Evolutionary conservation across 1,140 invertebrate species (phyloP), one percentile per base, ranked within the genome.

Genomic region (Metaphire vulgaris): DNA sequence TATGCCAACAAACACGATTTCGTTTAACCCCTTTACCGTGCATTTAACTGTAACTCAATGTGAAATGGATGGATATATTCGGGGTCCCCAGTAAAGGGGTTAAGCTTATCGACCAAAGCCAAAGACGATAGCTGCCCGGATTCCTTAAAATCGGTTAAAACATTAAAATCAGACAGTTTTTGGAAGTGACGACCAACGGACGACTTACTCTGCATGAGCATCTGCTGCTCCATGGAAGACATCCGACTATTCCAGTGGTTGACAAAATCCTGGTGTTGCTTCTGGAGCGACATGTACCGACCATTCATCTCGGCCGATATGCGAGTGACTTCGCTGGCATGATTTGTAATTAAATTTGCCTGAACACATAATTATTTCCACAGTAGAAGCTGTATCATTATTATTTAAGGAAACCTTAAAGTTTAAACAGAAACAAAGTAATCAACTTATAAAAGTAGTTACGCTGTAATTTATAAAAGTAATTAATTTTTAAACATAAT

Each of bases 211-310:
- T 79, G 41, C 76, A 21, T 74, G 71, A 76, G 80, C 28, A 81
- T 70, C 77, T 81, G 84, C 74, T 80, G 80, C 83, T 94, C 92
- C 80, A 96, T 92, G 84, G 94, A 92, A 83, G 94, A 91, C 81
- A 88, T 82, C 79, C 87, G 87, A 28, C 79, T 79, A 56, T 92
- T 89, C 14, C 95, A 91, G 86, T 99, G 96, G 68, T 91, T 89
- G 2, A 95, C 91, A 85, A 97, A 99, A 2, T 95, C 92, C 86
- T 97, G 92, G 88, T 99, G 96, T 82, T 98, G 96, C 65, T 92
- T 91, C 87, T 96, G 92, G 71, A 90, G 91, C 84, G 89, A 90
- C 79, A 92, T 90, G 81, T 93, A 93, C 26, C 87, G 83, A 32
- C 80, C 69, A 72, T 87, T 84, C 12, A 92, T 92, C 32, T 90